phyloP scores from a whole-genome alignment of 1,140 invertebrate species.

The Trachymyrmex septentrionalis region DNA sequence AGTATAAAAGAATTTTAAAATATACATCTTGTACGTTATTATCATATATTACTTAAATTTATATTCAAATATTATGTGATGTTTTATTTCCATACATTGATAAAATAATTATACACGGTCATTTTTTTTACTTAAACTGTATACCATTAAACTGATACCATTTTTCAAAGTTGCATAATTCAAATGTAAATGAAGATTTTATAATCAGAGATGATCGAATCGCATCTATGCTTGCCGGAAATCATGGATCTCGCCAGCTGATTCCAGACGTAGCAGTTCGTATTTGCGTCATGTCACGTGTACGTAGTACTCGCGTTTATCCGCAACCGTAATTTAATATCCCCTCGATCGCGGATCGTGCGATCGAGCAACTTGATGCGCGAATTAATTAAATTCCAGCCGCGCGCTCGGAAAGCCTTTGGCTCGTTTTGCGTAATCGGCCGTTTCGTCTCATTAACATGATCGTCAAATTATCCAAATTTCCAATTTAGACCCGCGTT shows the following conservation, averaged over 20 bases:
- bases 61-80: background rate
- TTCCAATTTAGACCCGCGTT: background rate
- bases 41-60: background rate
- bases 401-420: constrained; percentile 40
- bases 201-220: constrained; percentile 9
- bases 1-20: background rate
- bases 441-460: constrained; percentile 64
- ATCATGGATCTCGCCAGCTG: constrained; percentile 29
- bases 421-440: constrained; percentile 55
- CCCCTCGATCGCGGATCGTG: constrained; percentile 54
- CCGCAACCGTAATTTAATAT: constrained; percentile 62
- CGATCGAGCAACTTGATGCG: constrained; percentile 41
- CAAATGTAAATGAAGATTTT: background rate
- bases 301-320: constrained; percentile 24
- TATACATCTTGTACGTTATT: background rate
- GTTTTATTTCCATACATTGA: too few relatives aligned
- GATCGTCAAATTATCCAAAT: constrained; percentile 63
- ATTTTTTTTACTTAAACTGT: background rate
- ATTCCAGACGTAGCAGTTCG: constrained; percentile 22
- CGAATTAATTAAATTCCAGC: constrained; percentile 70
- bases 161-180: background rate
- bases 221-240: background rate
- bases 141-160: too few relatives aligned
- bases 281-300: constrained; percentile 42
- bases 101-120: background rate